These are phyloP conservation scores for Ageneiosus marmoratus DNA, from an alignment of 2,113 vertebrate genomes.

Conservation along the genomic window DNA sequence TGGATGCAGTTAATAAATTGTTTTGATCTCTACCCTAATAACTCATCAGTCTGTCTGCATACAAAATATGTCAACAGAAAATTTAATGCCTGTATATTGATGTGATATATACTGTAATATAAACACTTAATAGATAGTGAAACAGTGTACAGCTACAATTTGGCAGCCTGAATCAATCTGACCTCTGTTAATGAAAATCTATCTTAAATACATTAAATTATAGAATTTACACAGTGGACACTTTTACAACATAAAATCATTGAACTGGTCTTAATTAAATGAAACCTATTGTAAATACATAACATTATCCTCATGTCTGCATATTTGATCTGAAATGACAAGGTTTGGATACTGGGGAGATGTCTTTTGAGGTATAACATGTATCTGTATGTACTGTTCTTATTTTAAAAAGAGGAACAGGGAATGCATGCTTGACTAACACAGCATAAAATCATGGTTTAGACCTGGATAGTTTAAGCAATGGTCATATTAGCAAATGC, in stretches of 20 bases:
- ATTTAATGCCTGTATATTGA: neutral
- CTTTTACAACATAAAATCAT: neutral
- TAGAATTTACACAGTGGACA: neutral
- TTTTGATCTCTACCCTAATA: neutral
- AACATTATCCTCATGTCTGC: neutral
- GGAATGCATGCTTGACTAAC: neutral
- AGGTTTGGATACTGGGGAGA: neutral
- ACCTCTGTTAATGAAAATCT: neutral
- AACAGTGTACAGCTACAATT: neutral
- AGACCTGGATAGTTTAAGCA: neutral
- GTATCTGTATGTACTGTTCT: neutral
- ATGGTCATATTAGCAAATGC: neutral
- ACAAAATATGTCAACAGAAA: neutral
- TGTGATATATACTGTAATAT: neutral
- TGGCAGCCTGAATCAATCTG: neutral
- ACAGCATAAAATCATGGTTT: neutral
- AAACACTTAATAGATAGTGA: neutral
- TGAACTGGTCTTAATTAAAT: neutral
- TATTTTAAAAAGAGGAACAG: slow-evolving; percentile 21
- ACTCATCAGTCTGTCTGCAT: neutral
- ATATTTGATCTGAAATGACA: neutral
- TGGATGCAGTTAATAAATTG: neutral
- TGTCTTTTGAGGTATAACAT: neutral
- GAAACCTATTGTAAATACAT: neutral
- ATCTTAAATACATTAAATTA: neutral